Evolutionary conservation across 2,888 invertebrate species (phyloP), one percentile per base, ranked within the genome.

Genomic region (Lypha dubia): DNA sequence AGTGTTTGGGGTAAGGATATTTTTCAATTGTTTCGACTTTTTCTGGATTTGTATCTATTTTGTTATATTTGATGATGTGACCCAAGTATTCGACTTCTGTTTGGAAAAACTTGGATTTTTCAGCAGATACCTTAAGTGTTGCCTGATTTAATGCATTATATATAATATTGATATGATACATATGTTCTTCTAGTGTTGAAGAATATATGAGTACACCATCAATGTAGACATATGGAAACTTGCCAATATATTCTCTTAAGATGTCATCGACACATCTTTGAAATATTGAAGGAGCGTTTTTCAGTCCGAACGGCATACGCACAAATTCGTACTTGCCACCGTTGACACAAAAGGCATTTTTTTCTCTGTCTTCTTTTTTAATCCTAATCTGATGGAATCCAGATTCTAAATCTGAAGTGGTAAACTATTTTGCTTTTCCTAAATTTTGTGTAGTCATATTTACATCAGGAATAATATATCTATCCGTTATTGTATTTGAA

Each of bases 151-250:
- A 24, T n/a, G 46, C 46, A 46, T 46, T n/a, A 60, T n/a, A 28
- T 28, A 35, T 60, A 13, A 24, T 60, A 13, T 35, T n/a, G 17
- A 32, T 24, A 15, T 41, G 56, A 44, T 46, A 4, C 32, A 32
- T 32, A 32, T 32, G 32, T 32, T 32, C 32, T 8, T 32, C 32
- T 32, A 8, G 32, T 41, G 35, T 46, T 46, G 63, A 74, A n/a
- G 63, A 74, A 38, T 74, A 63, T 32, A 65, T 75, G 49, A 75
- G 63, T 22, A 75, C 75, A 17, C 17, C 63, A n/a, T 51, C 65
- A 35, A 75, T 75, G 41, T 75, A 75, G 24, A 75, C 41, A 20
- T 53, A 75, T 35, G 53, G 44, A 41, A 75, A 51, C 41, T 75
- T 75, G 53, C 53, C 53, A 17, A 74, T 74, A 20, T 74, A 63